phyloP scores from a whole-genome alignment of 1,140 invertebrate species.

The Atta cephalotes region DNA sequence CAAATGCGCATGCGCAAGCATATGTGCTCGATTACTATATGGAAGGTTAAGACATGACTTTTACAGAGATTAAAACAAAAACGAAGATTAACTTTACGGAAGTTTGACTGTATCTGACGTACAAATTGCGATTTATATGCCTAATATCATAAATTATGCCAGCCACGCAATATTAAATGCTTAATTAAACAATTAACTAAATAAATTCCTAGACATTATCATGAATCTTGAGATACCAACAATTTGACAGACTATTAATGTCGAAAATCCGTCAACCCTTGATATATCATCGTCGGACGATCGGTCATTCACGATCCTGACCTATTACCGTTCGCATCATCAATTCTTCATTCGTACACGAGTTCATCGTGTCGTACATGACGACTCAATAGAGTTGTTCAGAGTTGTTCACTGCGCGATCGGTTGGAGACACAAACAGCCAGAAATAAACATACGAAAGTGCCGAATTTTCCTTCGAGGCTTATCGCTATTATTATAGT shows the following conservation, averaged over 20 bases:
- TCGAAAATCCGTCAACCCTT: conserved; percentile 46
- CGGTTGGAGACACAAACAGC: conserved; percentile 60
- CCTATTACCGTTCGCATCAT: conserved; percentile 51
- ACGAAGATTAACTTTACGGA: too few relatives aligned
- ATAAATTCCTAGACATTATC: not conserved
- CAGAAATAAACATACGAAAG: conserved; percentile 5
- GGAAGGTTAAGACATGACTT: too few relatives aligned
- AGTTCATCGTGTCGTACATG: conserved; percentile 35
- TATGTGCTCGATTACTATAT: too few relatives aligned
- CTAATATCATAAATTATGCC: not conserved
- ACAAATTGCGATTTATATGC: not conserved
- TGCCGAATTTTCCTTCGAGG: conserved; percentile 63
- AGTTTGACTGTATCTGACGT: too few relatives aligned
- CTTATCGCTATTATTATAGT: conserved; percentile 63
- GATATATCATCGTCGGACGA: conserved; percentile 41
- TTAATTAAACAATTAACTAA: not conserved
- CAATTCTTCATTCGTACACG: conserved; percentile 61
- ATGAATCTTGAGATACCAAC: not conserved
- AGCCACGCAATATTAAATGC: not conserved
- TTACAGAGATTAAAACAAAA: too few relatives aligned
- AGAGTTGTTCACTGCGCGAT: conserved; percentile 37
- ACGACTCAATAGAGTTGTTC: conserved; percentile 49
- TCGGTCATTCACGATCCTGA: conserved; percentile 40
- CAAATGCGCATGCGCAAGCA: too few relatives aligned
- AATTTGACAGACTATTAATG: conserved; percentile 26